Conservation (phyloP, 2,113 vertebrate species). For the Struthidea cinerea region DNA sequence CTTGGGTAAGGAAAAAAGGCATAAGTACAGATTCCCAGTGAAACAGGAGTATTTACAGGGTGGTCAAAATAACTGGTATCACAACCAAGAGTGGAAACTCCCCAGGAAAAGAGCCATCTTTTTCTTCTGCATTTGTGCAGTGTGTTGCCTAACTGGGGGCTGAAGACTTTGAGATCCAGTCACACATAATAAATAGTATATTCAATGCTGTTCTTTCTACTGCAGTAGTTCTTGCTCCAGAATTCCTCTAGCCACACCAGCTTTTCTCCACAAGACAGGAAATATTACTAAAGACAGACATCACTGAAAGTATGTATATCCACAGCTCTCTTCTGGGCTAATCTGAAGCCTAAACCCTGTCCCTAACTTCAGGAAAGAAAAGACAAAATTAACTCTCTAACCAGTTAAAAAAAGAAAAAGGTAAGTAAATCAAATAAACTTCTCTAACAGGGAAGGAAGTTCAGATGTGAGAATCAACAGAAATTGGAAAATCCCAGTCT, state of each 20-base stretch:
- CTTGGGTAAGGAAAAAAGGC: background rate
- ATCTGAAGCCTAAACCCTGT: background rate
- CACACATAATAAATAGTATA: background rate
- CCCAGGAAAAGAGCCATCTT: background rate
- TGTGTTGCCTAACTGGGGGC: background rate
- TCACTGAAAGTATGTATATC: background rate
- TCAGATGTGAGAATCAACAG: background rate
- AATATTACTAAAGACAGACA: background rate
- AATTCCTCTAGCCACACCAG: background rate
- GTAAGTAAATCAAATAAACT: background rate
- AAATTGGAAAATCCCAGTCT: background rate
- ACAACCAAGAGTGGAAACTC: background rate
- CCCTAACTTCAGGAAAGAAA: background rate
- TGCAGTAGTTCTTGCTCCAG: background rate
- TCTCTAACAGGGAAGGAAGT: background rate
- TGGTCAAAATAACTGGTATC: background rate
- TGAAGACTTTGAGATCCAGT: background rate
- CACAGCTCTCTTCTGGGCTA: background rate
- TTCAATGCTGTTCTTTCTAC: background rate
- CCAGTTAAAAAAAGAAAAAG: background rate
- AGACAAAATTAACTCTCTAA: background rate
- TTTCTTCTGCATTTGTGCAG: background rate
- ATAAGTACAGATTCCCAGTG: background rate
- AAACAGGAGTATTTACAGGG: background rate
- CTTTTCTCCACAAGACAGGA: background rate